These are phyloP conservation scores for Caenorhabditis latens DNA, from an alignment of 1,140 invertebrate genomes.

Conservation along the genomic window DNA sequence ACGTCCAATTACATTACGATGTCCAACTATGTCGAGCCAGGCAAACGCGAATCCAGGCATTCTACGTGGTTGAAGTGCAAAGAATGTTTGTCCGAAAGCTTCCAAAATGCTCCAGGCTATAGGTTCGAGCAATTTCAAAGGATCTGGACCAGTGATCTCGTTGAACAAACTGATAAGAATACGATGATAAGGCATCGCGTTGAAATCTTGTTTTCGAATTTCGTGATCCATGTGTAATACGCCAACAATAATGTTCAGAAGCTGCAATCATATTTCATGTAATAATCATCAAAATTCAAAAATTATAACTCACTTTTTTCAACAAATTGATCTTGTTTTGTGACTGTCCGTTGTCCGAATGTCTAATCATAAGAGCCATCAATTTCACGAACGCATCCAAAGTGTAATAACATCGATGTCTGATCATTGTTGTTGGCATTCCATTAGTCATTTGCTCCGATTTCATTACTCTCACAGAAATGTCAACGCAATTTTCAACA, in stretches of 20 bases:
- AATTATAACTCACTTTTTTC: constrained; percentile 83
- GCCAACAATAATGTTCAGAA: constrained; percentile 92
- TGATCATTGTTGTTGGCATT: constrained; percentile 81
- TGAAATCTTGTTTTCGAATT: constrained; percentile 86
- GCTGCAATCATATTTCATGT: constrained; percentile 20
- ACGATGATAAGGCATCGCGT: constrained; percentile 95
- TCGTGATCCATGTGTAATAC: constrained; percentile 95
- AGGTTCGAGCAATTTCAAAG: constrained; percentile 90
- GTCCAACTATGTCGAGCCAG: constrained; percentile 95
- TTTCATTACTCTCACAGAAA: constrained; percentile 86
- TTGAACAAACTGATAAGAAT: constrained; percentile 97
- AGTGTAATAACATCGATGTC: constrained; percentile 93
- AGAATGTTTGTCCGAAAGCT: constrained; percentile 79
- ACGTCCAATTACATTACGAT: constrained; percentile 93
- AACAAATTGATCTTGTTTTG: constrained; percentile 94
- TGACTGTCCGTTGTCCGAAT: constrained; percentile 85
- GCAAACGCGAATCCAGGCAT: constrained; percentile 94
- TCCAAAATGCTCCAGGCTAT: constrained; percentile 87
- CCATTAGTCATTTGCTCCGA: constrained; percentile 78
- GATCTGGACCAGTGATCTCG: constrained; percentile 86
- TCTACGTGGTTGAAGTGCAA: constrained; percentile 62
- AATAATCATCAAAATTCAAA: background rate
- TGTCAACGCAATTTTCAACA: constrained; percentile 95
- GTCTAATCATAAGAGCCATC: constrained; percentile 88
- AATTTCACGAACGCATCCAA: constrained; percentile 81